A percentile compares a stretch with the other conserved stretches of the same genome.
Evolutionary conservation across 2,797 vertebrate species (phyloP).

Genomic region (Syndactyla subalaris): DNA sequence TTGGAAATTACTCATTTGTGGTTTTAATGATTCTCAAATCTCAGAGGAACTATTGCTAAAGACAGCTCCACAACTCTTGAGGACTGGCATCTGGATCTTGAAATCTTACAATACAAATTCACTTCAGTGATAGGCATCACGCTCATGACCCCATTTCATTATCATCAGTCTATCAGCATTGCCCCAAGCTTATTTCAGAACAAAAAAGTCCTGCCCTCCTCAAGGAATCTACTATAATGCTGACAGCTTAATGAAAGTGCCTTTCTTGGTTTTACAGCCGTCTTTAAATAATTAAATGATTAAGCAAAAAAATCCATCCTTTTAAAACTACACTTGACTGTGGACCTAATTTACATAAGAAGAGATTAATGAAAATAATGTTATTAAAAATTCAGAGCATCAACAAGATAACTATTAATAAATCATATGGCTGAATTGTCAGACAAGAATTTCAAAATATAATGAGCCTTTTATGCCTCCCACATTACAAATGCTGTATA

Average conservation of each 20-base stretch:
- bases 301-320: constrained; percentile 69
- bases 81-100: constrained; percentile 10
- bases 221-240: constrained; percentile 65
- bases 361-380: constrained; percentile 75
- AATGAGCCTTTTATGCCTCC: constrained; percentile 73
- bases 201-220: constrained; percentile 67
- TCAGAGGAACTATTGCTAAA: background rate
- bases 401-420: constrained; percentile 77
- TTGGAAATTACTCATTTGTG: background rate
- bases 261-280: constrained; percentile 64
- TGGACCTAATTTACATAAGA: constrained; percentile 72
- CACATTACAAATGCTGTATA: constrained; percentile 67
- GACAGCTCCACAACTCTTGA: background rate
- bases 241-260: constrained; percentile 72
- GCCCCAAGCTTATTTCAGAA: constrained; percentile 64
- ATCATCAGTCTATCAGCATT: constrained; percentile 62
- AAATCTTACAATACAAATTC: constrained; percentile 31
- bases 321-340: constrained; percentile 71
- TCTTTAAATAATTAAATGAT: constrained; percentile 74
- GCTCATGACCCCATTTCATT: constrained; percentile 63
- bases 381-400: constrained; percentile 76
- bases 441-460: constrained; percentile 75
- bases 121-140: constrained; percentile 33
- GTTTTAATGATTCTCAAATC: background rate
- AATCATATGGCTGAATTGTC: constrained; percentile 76